Conservation (phyloP, 2,888 invertebrate species). For the Mesodorylaimus sp. region DNA sequence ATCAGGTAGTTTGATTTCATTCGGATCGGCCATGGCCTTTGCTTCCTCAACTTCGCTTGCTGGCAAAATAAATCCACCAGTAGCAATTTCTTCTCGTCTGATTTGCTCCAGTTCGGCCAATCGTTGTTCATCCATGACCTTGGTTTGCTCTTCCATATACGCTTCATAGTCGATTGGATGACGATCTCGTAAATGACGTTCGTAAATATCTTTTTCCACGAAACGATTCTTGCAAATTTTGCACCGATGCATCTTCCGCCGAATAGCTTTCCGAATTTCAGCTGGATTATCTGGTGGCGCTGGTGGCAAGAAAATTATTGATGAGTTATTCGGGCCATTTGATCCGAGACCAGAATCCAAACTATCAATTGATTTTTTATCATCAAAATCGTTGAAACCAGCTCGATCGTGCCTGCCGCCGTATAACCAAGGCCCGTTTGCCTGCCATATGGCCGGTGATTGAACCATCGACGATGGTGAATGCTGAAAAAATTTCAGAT, state of each 20-base stretch:
- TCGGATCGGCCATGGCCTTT: conserved; percentile 4
- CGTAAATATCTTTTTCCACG: conserved; percentile 24
- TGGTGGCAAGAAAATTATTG: no score
- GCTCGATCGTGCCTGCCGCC: no score
- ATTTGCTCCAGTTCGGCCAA: conserved; percentile 2
- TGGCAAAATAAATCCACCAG: conserved; percentile 29
- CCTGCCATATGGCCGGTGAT: no score
- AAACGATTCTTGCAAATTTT: conserved; percentile 27
- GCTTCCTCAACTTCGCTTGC: conserved; percentile 20
- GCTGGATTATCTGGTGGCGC: conserved; percentile 20
- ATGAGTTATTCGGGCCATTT: no score
- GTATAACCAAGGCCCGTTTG: no score
- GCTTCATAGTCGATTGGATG: conserved; percentile 23
- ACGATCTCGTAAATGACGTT: conserved; percentile 17
- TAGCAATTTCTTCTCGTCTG: conserved; percentile 8
- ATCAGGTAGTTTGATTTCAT: conserved; percentile 2
- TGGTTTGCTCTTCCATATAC: conserved; percentile 23
- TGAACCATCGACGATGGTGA: no score
- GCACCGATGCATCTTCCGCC: conserved; percentile 25
- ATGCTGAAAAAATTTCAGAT: no score
- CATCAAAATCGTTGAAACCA: no score
- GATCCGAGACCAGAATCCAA: no score
- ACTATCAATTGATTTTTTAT: no score
- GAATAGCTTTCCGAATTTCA: conserved; percentile 19
- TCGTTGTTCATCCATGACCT: not conserved